These are phyloP conservation scores for Malurus alboscapulatus DNA, from an alignment of 2,113 vertebrate genomes.

Conservation along the genomic window DNA sequence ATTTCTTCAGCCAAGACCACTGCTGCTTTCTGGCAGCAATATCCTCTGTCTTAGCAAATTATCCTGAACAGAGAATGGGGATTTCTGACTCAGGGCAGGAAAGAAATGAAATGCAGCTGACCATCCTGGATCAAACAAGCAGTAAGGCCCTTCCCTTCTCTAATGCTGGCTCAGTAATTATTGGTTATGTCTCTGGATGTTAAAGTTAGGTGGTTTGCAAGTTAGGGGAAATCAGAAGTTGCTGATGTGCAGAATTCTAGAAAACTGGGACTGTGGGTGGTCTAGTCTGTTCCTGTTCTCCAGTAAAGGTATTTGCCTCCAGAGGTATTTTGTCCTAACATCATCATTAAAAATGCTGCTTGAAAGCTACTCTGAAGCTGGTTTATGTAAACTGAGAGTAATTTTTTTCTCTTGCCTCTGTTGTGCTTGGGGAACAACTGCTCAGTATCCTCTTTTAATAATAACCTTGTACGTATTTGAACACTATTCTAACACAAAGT, in stretches of 20 bases:
- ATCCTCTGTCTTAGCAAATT: not conserved
- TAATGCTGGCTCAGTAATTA: not conserved
- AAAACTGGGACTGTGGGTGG: not conserved
- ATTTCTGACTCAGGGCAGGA: not conserved
- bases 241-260: not conserved
- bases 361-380: not conserved
- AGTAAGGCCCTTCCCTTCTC: not conserved
- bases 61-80: not conserved
- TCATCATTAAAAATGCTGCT: not conserved
- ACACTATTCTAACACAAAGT: not conserved
- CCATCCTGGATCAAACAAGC: not conserved
- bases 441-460: not conserved
- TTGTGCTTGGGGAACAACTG: not conserved
- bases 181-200: not conserved
- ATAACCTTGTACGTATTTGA: not conserved
- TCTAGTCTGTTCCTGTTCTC: not conserved
- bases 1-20: not conserved
- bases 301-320: not conserved
- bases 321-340: not conserved
- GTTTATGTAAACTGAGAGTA: not conserved
- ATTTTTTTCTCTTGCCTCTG: not conserved
- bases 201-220: not conserved
- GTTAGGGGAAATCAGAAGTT: not conserved
- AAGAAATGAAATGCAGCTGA: slow-evolving; percentile 40
- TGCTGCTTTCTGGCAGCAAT: slow-evolving; percentile 19